A percentile compares a stretch with the other conserved stretches of the same genome.
These are phyloP conservation scores for Trichechus manatus DNA, from an alignment of 2,113 vertebrate genomes.

Conservation along the genomic window DNA sequence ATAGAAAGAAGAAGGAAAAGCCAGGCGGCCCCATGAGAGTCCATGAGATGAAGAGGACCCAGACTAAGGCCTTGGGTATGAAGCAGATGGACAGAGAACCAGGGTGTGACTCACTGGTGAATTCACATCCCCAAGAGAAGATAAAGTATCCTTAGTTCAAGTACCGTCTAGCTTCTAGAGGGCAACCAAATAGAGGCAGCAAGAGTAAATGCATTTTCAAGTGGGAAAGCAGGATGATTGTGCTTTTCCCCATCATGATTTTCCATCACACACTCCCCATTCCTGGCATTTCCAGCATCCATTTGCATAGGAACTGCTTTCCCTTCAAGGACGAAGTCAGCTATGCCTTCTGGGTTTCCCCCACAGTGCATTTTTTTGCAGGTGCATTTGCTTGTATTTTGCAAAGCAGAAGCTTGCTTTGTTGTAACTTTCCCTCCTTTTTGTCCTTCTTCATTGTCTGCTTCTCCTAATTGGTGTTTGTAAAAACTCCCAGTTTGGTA, in stretches of 20 bases:
- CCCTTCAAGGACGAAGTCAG: not conserved
- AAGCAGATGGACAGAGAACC: not conserved
- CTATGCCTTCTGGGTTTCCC: not conserved
- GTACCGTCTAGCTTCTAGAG: too few relatives aligned
- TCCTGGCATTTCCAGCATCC: not conserved
- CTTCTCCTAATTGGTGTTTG: not conserved
- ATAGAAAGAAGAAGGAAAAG: not conserved
- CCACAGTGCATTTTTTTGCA: not conserved
- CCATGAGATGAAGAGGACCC: not conserved
- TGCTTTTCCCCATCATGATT: rapidly evolving
- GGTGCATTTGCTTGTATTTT: conserved; percentile 52
- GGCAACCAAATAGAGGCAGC: too few relatives aligned
- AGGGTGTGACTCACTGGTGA: not conserved
- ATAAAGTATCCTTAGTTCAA: not conserved
- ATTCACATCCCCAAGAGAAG: not conserved
- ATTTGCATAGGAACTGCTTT: too few relatives aligned
- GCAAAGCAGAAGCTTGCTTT: conserved; percentile 44
- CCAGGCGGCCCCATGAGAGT: too few relatives aligned
- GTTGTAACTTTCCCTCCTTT: conserved; percentile 12
- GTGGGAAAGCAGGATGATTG: not conserved
- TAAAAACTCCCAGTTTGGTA: conserved; percentile 23
- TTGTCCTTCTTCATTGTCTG: conserved; percentile 23
- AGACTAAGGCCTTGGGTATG: not conserved
- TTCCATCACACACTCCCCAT: not conserved
- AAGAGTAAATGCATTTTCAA: not conserved